Conservation (phyloP, 1,140 invertebrate species). For the Ips typographus region DNA sequence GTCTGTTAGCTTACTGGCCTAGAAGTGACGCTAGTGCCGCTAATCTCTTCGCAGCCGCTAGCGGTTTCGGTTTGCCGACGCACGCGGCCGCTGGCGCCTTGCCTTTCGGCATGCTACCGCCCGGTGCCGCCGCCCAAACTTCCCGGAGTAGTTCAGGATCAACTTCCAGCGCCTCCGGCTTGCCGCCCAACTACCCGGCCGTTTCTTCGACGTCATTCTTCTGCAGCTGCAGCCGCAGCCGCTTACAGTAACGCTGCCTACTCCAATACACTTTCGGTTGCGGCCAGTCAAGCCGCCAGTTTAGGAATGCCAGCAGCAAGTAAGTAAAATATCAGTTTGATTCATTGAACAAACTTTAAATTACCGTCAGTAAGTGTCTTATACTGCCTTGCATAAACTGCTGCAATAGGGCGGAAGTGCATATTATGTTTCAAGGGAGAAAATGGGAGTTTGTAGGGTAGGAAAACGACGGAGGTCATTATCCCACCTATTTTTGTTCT, state of each 20-base stretch:
- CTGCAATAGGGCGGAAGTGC: constrained; percentile 22
- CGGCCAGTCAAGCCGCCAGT: constrained; percentile 78
- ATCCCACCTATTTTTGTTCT: no score
- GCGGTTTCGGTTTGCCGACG: constrained; percentile 57
- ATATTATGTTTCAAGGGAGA: constrained; percentile 11
- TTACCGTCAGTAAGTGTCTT: constrained; percentile 10
- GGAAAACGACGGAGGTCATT: neutral
- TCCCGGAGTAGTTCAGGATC: constrained; percentile 34
- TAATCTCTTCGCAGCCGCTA: constrained; percentile 57
- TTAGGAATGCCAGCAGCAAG: constrained; percentile 66
- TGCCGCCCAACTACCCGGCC: constrained; percentile 54
- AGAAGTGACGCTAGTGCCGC: constrained; percentile 55
- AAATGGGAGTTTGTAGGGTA: constrained; percentile 1
- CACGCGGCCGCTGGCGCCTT: constrained; percentile 54
- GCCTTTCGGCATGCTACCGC: constrained; percentile 49
- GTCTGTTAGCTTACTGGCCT: constrained; percentile 66
- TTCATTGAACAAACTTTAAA: constrained; percentile 1
- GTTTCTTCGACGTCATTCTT: constrained; percentile 51
- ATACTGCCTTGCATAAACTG: constrained; percentile 22
- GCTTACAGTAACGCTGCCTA: constrained; percentile 61
- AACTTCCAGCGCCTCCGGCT: constrained; percentile 37
- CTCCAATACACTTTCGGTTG: constrained; percentile 74
- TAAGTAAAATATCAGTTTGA: constrained; percentile 49
- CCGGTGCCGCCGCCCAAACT: constrained; percentile 27
- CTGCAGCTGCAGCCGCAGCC: constrained; percentile 49